Evolutionary conservation across 2,113 vertebrate genomes (phyloP).

Genomic region (Trochalopteron elliotii): DNA sequence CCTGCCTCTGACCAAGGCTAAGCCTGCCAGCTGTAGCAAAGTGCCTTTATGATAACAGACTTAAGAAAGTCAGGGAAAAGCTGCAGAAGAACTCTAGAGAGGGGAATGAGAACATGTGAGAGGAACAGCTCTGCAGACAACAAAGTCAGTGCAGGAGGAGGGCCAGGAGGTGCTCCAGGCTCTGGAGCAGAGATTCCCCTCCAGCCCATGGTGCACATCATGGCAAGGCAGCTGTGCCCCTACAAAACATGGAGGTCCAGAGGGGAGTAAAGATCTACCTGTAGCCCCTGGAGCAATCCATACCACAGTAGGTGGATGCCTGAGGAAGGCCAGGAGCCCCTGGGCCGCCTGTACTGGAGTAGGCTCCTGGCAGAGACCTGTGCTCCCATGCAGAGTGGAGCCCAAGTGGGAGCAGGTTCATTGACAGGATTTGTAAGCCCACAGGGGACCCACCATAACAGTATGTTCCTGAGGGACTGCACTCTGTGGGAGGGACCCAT

Average conservation of each 20-base stretch:
- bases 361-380: not conserved
- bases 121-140: not conserved
- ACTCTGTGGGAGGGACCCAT: not conserved
- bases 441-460: not conserved
- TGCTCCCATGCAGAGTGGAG: not conserved
- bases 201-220: not conserved
- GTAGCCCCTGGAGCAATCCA: not conserved
- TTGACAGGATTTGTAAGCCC: not conserved
- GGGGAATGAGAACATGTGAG: not conserved
- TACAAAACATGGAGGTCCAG: not conserved
- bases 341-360: not conserved
- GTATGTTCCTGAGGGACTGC: not conserved
- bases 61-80: not conserved
- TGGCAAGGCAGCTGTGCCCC: not conserved
- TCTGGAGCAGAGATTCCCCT: accelerated
- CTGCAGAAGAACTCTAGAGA: not conserved
- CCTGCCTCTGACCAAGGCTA: accelerated
- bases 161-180: not conserved
- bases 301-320: not conserved
- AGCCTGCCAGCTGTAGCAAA: not conserved
- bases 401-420: not conserved
- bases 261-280: not conserved
- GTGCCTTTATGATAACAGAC: not conserved
- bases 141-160: not conserved
- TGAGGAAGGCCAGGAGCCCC: not conserved